These are phyloP conservation scores for Atractosteus spatula DNA, from an alignment of 2,113 vertebrate species.

Conservation along the genomic window DNA sequence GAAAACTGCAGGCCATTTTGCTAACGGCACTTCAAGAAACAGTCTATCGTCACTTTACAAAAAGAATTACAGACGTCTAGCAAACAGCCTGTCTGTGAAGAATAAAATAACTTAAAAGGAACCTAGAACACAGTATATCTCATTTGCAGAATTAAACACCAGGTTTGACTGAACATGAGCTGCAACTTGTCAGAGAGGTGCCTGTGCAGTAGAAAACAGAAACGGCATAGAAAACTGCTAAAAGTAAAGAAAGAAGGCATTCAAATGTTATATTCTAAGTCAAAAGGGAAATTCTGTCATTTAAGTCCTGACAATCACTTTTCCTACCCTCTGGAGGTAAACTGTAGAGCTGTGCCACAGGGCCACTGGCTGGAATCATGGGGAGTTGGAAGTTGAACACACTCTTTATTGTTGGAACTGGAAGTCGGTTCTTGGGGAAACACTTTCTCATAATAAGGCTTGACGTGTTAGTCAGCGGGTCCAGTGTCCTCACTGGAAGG, in stretches of 20 bases:
- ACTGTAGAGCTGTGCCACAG: conserved; percentile 86
- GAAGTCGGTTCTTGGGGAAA: conserved; percentile 97
- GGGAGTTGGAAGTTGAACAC: conserved; percentile 83
- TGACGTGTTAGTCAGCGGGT: conserved; percentile 90
- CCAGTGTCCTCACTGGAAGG: conserved; percentile 88
- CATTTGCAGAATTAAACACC: no score
- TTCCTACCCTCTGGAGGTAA: conserved; percentile 84
- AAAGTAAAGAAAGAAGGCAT: not conserved
- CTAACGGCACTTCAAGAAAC: no score
- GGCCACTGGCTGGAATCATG: conserved; percentile 76
- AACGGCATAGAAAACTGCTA: not conserved
- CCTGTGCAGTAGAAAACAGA: not conserved
- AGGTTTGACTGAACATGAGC: no score
- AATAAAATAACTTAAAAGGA: no score
- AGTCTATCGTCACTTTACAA: no score
- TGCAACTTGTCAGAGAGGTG: not conserved
- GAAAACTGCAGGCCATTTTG: no score
- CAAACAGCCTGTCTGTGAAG: no score
- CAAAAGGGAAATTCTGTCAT: not conserved
- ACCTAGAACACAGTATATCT: no score
- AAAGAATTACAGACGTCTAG: no score
- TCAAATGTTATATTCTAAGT: not conserved
- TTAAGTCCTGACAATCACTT: not conserved
- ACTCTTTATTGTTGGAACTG: conserved; percentile 92
- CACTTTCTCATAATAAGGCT: conserved; percentile 98